Conservation (phyloP, 2,797 vertebrate species). For the Eospalax fontanierii region DNA sequence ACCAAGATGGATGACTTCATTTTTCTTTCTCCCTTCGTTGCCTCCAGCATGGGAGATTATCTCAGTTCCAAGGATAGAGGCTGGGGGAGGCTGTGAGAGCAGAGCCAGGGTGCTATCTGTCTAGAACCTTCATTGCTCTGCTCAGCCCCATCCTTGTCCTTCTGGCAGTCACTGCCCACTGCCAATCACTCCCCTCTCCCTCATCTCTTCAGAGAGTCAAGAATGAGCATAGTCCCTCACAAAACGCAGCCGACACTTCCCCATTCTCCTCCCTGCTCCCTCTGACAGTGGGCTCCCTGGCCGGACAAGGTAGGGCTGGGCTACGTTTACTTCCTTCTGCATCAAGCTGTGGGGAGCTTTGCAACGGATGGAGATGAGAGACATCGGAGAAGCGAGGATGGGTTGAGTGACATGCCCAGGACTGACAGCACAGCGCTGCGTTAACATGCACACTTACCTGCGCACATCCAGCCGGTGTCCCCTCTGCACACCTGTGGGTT, state of each 20-base stretch:
- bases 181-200: neutral
- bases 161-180: accelerated
- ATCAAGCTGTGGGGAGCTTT: accelerated
- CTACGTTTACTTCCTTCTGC: accelerated
- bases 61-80: neutral
- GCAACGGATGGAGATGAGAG: neutral
- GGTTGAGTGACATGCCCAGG: accelerated
- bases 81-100: accelerated
- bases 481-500: neutral
- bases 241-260: too few relatives aligned
- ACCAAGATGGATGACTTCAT: neutral
- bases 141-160: accelerated
- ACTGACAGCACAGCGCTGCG: accelerated
- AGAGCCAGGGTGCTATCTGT: accelerated
- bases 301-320: accelerated
- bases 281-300: accelerated
- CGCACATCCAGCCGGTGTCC: neutral
- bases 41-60: neutral
- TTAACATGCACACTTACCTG: neutral
- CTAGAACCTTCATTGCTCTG: neutral
- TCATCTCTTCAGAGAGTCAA: neutral
- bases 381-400: accelerated
- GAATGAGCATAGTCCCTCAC: neutral
- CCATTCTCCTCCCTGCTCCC: accelerated
- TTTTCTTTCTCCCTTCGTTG: neutral